Conservation (phyloP, 1,140 invertebrate genomes). For the Brachionus rotundiformis region DNA sequence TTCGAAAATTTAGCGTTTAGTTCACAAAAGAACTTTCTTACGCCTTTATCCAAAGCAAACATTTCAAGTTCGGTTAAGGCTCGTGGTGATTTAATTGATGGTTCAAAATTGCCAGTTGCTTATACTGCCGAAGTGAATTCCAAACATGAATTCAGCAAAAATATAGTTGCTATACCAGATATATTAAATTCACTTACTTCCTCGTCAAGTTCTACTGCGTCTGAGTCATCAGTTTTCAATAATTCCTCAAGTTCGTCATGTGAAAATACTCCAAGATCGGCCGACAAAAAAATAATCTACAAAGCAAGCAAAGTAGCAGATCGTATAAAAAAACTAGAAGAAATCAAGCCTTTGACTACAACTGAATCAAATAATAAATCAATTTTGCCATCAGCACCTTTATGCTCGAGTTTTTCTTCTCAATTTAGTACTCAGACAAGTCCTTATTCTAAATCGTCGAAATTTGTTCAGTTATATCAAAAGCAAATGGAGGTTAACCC, state of each 20-base stretch:
- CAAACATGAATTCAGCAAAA: neutral
- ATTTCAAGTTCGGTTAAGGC: neutral
- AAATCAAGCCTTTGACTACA: neutral
- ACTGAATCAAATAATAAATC: neutral
- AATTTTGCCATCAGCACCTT: neutral
- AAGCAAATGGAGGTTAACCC: slow-evolving; percentile 23
- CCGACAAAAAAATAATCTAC: neutral
- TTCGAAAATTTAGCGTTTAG: slow-evolving; percentile 7
- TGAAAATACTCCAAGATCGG: slow-evolving; percentile 1
- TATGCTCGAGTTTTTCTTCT: neutral
- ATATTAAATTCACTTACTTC: slow-evolving; percentile 27
- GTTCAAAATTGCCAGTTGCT: neutral
- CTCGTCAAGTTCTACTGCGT: neutral
- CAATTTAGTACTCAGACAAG: neutral
- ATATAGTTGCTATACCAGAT: neutral
- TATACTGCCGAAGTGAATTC: neutral
- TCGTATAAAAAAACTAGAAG: slow-evolving; percentile 7
- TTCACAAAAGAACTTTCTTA: neutral
- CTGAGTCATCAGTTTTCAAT: slow-evolving; percentile 31
- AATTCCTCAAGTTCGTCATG: neutral
- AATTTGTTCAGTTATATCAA: slow-evolving; percentile 38
- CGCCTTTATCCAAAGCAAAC: neutral
- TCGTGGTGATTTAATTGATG: neutral
- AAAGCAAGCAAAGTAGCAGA: neutral
- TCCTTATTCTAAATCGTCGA: neutral